Percentiles rank a stretch among this genome's conserved stretches.
Conservation (phyloP, 2,797 vertebrate genomes). For the Pseudochirops cupreus region DNA sequence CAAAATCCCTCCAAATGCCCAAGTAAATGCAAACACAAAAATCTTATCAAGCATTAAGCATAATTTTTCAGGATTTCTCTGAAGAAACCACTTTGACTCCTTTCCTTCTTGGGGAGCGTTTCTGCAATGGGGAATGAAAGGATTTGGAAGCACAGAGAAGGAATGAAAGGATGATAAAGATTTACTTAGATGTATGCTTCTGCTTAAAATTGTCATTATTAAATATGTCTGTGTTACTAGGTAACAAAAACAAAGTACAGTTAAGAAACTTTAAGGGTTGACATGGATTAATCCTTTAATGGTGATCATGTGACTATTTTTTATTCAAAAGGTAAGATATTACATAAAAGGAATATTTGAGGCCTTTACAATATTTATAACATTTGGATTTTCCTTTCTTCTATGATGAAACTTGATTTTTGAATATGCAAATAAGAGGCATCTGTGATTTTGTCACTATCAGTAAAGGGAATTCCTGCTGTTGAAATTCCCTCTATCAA, state of each 20-base stretch:
- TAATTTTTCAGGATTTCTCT: conserved; percentile 77
- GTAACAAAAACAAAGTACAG: not conserved
- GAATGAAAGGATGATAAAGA: not conserved
- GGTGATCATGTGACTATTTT: not conserved
- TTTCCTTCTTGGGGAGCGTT: accelerated
- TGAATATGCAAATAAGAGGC: not conserved
- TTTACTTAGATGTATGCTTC: conserved; percentile 23
- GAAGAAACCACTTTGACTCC: conserved; percentile 65
- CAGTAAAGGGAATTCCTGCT: not conserved
- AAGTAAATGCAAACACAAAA: conserved; percentile 81
- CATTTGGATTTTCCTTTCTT: not conserved
- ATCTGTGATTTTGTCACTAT: not conserved
- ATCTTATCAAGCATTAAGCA: conserved; percentile 75
- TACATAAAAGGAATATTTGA: not conserved
- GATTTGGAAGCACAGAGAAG: not conserved
- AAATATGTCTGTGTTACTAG: not conserved
- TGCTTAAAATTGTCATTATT: conserved; percentile 42
- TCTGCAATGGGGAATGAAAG: not conserved
- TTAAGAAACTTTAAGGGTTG: conserved; percentile 29
- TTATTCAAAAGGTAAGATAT: conserved; percentile 34
- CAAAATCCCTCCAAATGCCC: conserved; percentile 79
- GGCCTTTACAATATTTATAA: not conserved
- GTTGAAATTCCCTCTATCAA: not conserved
- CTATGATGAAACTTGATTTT: not conserved
- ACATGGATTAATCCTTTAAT: conserved; percentile 3